Conservation (phyloP, 1,140 invertebrate species). For the Drosophila ironensis region DNA sequence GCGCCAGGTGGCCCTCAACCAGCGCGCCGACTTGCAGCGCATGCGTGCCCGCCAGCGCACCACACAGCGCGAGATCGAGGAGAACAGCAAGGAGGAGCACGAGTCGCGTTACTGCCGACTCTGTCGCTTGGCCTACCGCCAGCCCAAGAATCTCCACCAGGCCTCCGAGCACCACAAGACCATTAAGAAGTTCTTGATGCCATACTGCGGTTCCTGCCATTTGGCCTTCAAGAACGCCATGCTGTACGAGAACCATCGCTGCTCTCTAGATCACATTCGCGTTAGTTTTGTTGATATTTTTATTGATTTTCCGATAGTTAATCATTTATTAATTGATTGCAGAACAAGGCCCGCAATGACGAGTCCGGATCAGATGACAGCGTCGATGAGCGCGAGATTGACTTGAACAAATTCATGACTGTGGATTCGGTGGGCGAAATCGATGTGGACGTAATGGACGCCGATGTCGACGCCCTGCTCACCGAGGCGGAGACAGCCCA, state of each 20-base stretch:
- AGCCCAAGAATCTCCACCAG: conserved; percentile 88
- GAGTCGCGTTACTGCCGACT: conserved; percentile 88
- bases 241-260: conserved; percentile 91
- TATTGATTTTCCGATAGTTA: neutral
- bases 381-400: conserved; percentile 88
- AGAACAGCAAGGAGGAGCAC: conserved; percentile 85
- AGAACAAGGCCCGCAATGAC: conserved; percentile 84
- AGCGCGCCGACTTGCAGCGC: conserved; percentile 87
- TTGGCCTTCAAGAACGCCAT: conserved; percentile 90
- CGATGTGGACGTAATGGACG: conserved; percentile 85
- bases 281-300: too few species aligned
- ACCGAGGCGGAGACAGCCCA: conserved; percentile 70
- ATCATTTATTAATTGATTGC: conserved; percentile 2
- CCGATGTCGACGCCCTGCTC: conserved; percentile 71
- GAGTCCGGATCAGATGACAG: conserved; percentile 83
- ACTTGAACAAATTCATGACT: conserved; percentile 92
- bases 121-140: conserved; percentile 91
- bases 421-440: conserved; percentile 92
- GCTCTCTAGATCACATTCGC: conserved; percentile 90
- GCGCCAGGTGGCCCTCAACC: conserved; percentile 87
- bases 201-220: conserved; percentile 86
- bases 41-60: conserved; percentile 89
- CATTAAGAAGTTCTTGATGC: conserved; percentile 91
- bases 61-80: conserved; percentile 87
- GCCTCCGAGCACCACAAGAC: conserved; percentile 89